These are phyloP conservation scores for Danionella dracula DNA, from an alignment of 2,797 vertebrate species.

Conservation along the genomic window DNA sequence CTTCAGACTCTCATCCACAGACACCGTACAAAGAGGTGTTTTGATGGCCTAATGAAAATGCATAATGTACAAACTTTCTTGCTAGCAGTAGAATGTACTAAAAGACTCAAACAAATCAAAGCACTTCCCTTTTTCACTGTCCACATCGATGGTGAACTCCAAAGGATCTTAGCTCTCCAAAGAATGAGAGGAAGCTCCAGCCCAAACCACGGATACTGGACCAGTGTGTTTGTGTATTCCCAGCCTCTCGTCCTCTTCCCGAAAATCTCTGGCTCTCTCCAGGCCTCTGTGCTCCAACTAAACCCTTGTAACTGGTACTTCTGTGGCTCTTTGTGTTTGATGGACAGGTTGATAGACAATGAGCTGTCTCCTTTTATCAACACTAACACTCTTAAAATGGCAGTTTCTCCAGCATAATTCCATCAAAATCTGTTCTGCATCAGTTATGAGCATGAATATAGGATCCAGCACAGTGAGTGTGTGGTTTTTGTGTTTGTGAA, in stretches of 20 bases:
- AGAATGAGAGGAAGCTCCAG: not conserved
- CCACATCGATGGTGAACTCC: not conserved
- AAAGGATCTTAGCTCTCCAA: not conserved
- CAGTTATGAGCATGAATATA: not conserved
- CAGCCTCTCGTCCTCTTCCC: constrained; percentile 13
- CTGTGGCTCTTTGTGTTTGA: constrained; percentile 24
- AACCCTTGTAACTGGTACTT: constrained; percentile 45
- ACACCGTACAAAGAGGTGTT: too few relatives aligned
- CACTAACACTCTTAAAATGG: not conserved
- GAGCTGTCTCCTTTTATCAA: constrained; percentile 11
- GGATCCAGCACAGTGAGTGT: constrained; percentile 46
- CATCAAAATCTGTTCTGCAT: not conserved
- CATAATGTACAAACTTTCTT: too few relatives aligned
- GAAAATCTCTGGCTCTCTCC: constrained; percentile 23
- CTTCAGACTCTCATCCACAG: too few relatives aligned
- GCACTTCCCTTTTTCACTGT: too few relatives aligned
- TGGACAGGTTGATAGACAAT: constrained; percentile 45
- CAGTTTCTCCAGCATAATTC: not conserved
- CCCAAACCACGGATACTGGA: constrained; percentile 30
- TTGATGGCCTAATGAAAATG: too few relatives aligned
- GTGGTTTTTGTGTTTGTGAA: constrained; percentile 48
- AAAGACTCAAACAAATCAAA: not conserved
- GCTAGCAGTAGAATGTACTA: too few relatives aligned
- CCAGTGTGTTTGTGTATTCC: constrained; percentile 15
- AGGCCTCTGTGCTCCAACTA: constrained; percentile 47